Base-by-base conservation (phyloP, 2,113 vertebrate species). In the Tragulus kanchil region DNA sequence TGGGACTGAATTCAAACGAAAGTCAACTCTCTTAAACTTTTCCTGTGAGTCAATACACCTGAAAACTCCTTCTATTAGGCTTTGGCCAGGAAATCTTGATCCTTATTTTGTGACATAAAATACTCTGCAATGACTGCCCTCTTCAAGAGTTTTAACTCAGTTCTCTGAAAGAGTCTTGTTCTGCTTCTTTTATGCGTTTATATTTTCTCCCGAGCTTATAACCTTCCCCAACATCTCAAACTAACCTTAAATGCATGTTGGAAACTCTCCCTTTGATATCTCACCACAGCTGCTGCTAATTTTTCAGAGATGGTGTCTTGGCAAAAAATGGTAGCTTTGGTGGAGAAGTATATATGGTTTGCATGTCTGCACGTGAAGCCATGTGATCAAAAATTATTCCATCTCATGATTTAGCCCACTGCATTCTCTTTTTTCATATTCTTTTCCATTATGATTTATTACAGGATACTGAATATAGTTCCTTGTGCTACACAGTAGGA, bases 1-100 rank as follows among this genome's bases (percentile, higher is more conserved):
- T 64, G 64, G 79, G 62, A 90, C 62, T 59, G 86, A 95, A 89
- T 93, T 94, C n/a, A 89, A 93, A 91, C 95, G 79, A 93, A 95
- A 95, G 83, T 86, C 79, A 90, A 59, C 65, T 58, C 71, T 36
- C 59, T 64, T 85, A 85, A 87, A 90, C 52, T 84, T 97, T 86
- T 90, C 91, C 95, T 89, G 28, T 5, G 71, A 89, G 85, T 62
- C 86, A 78, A 25, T 87, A 64, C 52, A 48, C 42, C 71, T 61
- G 31, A 65, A 90, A 90, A 23, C 58, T 48, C 94, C 50, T 84
- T 89, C 36, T 61, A 23, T 25, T 23, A 45, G 59, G 13, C 23
- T 64, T 91, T 83, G 65, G 54, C 56, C 75, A 93, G 58, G 77
- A 77, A 90, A 84, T 83, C 15, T 56, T 4, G 48, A 71, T 85